phyloP scores from a whole-genome alignment of 2,113 vertebrate species.

The Lucifuga dentata region DNA sequence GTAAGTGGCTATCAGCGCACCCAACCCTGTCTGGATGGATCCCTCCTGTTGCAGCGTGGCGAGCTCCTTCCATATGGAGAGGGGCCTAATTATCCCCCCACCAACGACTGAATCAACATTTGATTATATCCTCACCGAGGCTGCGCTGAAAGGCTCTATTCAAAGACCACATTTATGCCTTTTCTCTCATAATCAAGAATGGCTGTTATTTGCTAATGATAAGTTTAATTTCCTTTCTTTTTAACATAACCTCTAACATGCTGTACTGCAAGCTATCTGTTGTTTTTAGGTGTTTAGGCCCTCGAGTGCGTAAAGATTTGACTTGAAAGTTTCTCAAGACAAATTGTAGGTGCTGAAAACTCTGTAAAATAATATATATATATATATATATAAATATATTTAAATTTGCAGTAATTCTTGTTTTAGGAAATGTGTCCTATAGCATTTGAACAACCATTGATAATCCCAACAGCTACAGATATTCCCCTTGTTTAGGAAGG shows the following conservation, averaged over 20 bases:
- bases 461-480: background rate
- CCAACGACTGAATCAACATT: conserved; percentile 84
- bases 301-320: background rate
- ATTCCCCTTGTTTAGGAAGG: too few relatives aligned
- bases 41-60: conserved; percentile 70
- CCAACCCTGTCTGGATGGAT: conserved; percentile 77
- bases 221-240: conserved; percentile 68
- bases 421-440: background rate
- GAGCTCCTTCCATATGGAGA: conserved; percentile 78
- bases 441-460: conserved; percentile 1
- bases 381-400: too few relatives aligned
- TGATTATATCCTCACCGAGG: conserved; percentile 81
- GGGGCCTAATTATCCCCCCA: conserved; percentile 82
- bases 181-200: conserved; percentile 80
- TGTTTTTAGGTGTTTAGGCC: conserved; percentile 42
- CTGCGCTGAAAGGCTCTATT: conserved; percentile 72
- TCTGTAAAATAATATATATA: too few relatives aligned
- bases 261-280: conserved; percentile 33
- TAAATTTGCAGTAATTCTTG: conserved; percentile 5
- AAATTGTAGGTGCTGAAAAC: conserved; percentile 20
- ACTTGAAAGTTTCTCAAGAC: conserved; percentile 18
- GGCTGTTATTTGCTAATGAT: conserved; percentile 79
- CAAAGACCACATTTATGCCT: conserved; percentile 69
- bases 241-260: conserved; percentile 50
- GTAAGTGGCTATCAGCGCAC: conserved; percentile 83